These are phyloP conservation scores for Gymnopithys bicolor DNA, from an alignment of 2,797 vertebrate species.

Conservation along the genomic window DNA sequence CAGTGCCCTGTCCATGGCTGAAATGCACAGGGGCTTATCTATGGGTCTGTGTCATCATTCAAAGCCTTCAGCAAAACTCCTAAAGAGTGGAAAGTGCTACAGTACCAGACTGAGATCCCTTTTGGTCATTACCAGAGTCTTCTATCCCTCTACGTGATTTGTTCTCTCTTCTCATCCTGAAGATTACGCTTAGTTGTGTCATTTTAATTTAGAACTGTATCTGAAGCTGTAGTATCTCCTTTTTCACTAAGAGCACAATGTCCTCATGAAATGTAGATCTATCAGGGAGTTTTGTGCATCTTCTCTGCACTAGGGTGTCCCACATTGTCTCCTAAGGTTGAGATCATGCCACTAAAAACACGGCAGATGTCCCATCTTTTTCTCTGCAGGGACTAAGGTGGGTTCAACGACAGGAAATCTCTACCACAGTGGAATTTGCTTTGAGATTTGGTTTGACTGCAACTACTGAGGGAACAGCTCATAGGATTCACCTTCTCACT, in stretches of 20 bases:
- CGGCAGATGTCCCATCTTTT: accelerated
- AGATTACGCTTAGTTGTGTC: background rate
- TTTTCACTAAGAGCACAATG: background rate
- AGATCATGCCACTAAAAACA: background rate
- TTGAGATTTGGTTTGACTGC: background rate
- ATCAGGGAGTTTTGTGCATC: background rate
- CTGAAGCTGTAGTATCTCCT: background rate
- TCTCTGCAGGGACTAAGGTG: background rate
- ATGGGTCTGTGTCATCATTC: background rate
- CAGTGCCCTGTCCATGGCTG: background rate
- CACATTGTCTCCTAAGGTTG: background rate
- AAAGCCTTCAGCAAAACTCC: background rate
- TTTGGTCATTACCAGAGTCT: background rate
- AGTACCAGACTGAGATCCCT: background rate
- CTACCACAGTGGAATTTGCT: background rate
- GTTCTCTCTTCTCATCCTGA: background rate
- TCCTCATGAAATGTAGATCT: background rate
- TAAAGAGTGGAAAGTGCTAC: background rate
- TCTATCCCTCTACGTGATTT: background rate
- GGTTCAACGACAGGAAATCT: background rate
- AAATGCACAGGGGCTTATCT: background rate
- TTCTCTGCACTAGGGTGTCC: background rate
- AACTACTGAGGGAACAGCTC: background rate
- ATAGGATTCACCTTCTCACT: background rate
- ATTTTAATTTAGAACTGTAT: background rate